Evolutionary conservation across 2,888 invertebrate species (phyloP).

Genomic region (Hymenopus coronatus): DNA sequence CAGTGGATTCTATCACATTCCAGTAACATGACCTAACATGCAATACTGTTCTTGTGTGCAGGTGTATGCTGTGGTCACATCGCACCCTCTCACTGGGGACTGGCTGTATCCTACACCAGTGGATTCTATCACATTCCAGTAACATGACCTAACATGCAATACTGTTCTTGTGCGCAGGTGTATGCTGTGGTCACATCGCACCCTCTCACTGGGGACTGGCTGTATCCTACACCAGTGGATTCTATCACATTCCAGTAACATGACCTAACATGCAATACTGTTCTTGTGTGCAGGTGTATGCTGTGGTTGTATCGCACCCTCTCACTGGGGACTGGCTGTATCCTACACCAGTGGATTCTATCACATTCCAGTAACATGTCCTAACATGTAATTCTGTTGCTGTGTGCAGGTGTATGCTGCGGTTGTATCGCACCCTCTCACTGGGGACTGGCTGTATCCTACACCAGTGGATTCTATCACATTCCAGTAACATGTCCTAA

Average conservation of each 20-base stretch:
- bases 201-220: constrained; percentile 82
- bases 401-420: constrained; percentile 72
- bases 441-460: constrained; percentile 90
- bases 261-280: constrained; percentile 6
- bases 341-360: constrained; percentile 98
- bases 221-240: constrained; percentile 96
- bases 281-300: constrained; percentile 62
- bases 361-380: constrained; percentile 78
- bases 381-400: constrained; percentile 2
- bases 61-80: constrained; percentile 84
- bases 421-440: constrained; percentile 80
- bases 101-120: constrained; percentile 93
- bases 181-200: constrained; percentile 86
- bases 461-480: constrained; percentile 97
- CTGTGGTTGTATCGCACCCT: constrained; percentile 83
- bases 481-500: constrained; percentile 60
- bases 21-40: constrained; percentile 25
- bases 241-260: constrained; percentile 99
- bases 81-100: constrained; percentile 82
- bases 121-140: constrained; percentile 99
- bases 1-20: constrained; percentile 97
- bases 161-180: constrained; percentile 52
- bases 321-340: constrained; percentile 83
- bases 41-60: constrained; percentile 39
- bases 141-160: constrained; percentile 18